Evolutionary conservation across 2,888 invertebrate species (phyloP), one percentile per base, ranked within the genome.

Genomic region (Cremastinae sp.): DNA sequence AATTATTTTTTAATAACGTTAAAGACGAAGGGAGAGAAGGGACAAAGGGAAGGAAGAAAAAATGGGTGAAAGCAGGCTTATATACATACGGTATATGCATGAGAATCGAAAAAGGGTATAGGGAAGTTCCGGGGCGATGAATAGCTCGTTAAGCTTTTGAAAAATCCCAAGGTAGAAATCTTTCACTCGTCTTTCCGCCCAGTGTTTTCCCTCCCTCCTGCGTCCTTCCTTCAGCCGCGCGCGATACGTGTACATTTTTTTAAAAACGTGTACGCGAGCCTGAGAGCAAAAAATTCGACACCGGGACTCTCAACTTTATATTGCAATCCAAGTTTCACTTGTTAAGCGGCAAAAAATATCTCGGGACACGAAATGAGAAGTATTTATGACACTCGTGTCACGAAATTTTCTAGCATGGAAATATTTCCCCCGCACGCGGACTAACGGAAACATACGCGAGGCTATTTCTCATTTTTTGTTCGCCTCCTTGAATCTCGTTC

Each of bases 61-160:
- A 64, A 10, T 2, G 5, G 2, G 28, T 28, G 5, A 28, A 28
- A 28, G 28, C 28, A 28, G 28, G 5, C 28, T 28, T 5, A 28
- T 28, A 28, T n/a, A n/a, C 68, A 36, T 56, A n/a, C 16, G 1
- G 34, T 8, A 18, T 51, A 41, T 14, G 34, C 18, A 36, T 22
- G 64, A 38, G 51, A 18, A 9, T 28, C 20, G 36, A 14, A 38
- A 34, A 54, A 36, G 61, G 54, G 34, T 16, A n/a, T n/a, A n/a
- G 49, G 22, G 16, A 69, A 56, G 56, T 28, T 28, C 28, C 28
- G 28, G 28, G 38, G 22, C 53, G 43, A 51, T 79, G 79, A 80
- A 80, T 79, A 79, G 79, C 78, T 80, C 78, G 72, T 80, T 75
- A 80, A 75, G 80, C 79, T 75, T 75, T 77, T 75, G 78, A 79